phyloP scores from a whole-genome alignment of 2,888 invertebrate genomes.

The Gymnoscelis rufifasciata region DNA sequence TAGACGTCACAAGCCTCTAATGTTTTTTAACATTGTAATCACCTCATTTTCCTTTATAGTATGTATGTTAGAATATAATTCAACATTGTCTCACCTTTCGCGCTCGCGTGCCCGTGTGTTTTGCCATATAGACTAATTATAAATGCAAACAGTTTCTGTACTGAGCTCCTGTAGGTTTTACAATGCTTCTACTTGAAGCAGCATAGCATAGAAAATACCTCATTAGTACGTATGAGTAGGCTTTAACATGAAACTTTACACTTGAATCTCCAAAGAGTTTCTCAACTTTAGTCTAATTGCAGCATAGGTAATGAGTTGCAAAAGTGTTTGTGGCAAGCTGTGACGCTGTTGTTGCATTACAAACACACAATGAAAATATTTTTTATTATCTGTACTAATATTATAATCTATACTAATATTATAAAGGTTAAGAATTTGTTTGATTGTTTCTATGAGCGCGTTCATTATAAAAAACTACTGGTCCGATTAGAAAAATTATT shows the following conservation, averaged over 20 bases:
- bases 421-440: too few species aligned
- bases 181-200: slow-evolving; percentile 8
- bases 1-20: too few species aligned
- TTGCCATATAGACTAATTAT: slow-evolving; percentile 11
- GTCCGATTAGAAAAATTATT: too few species aligned
- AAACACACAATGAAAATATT: too few species aligned
- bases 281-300: slow-evolving; percentile 20
- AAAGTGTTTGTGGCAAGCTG: too few species aligned
- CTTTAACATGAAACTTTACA: slow-evolving; percentile 12
- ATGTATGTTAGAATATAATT: neutral
- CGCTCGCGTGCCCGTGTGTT: neutral
- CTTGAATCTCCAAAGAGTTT: slow-evolving; percentile 12
- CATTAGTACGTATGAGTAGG: slow-evolving; percentile 16
- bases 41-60: neutral
- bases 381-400: too few species aligned
- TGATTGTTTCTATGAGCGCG: too few species aligned
- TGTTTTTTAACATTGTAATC: neutral
- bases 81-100: neutral
- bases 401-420: too few species aligned
- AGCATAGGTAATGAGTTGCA: slow-evolving; percentile 10
- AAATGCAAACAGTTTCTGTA: slow-evolving; percentile 18
- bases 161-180: slow-evolving; percentile 14
- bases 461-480: too few species aligned
- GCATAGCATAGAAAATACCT: slow-evolving; percentile 18
- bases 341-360: too few species aligned